Conservation (phyloP, 2,113 vertebrate species). For the Marcusenius ussheri region DNA sequence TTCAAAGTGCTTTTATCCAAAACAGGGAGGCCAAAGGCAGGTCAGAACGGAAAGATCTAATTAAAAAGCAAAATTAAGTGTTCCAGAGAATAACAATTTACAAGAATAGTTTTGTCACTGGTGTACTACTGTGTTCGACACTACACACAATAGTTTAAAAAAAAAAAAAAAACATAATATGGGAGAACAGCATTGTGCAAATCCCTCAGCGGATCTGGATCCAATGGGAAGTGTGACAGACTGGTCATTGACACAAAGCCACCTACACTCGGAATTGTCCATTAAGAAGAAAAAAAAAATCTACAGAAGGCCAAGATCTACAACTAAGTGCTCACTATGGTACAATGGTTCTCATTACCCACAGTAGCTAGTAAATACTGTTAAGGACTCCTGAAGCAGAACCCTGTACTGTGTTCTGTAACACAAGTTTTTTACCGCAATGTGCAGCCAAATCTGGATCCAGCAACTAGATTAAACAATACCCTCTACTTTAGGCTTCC, state of each 20-base stretch:
- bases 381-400: constrained; percentile 41
- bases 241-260: constrained; percentile 51
- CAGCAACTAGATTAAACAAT: constrained; percentile 33
- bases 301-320: constrained; percentile 55
- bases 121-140: not conserved
- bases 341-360: constrained; percentile 51
- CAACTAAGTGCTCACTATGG: constrained; percentile 76
- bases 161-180: not conserved
- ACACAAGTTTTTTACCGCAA: constrained; percentile 32
- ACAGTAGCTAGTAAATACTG: constrained; percentile 30
- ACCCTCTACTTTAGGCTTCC: constrained; percentile 31
- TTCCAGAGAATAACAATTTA: not conserved
- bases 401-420: constrained; percentile 50
- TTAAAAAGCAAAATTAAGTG: not conserved
- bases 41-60: not conserved
- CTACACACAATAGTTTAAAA: not conserved
- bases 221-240: constrained; percentile 44
- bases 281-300: constrained; percentile 34
- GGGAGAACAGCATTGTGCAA: constrained; percentile 14
- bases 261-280: constrained; percentile 81
- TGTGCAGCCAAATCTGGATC: constrained; percentile 32
- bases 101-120: constrained; percentile 2
- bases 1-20: constrained; percentile 43
- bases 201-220: constrained; percentile 43
- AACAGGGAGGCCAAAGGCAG: constrained; percentile 2